Percentiles rank a stretch among this genome's conserved stretches.
Evolutionary conservation across 2,888 invertebrate species (phyloP).

Genomic region (Chironomus tentans): DNA sequence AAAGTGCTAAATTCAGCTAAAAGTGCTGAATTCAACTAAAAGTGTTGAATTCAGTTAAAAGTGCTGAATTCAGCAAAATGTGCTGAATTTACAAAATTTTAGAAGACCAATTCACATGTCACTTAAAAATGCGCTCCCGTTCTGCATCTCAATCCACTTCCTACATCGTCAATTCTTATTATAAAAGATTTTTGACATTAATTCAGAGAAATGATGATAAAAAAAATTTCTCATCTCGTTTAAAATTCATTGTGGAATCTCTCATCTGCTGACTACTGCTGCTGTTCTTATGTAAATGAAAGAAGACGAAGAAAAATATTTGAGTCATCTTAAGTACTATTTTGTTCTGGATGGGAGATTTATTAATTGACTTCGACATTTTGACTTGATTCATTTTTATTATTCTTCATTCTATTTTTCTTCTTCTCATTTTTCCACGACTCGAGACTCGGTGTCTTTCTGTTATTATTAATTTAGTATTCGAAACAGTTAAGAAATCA

Average conservation of each 20-base stretch:
- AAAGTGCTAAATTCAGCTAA: too few species aligned
- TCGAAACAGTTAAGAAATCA: not conserved
- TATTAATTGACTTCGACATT: constrained; percentile 16
- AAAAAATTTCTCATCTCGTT: not conserved
- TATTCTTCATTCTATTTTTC: not conserved
- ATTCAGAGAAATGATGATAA: not conserved
- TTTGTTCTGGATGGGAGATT: constrained; percentile 23
- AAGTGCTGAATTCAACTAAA: too few species aligned
- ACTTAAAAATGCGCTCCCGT: too few species aligned
- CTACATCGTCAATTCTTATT: not conserved
- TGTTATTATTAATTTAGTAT: not conserved
- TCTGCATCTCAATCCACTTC: too few species aligned
- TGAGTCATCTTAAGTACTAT: not conserved
- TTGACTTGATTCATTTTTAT: not conserved
- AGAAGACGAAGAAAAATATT: not conserved
- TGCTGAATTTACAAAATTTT: too few species aligned
- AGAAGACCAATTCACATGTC: too few species aligned
- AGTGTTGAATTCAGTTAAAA: too few species aligned
- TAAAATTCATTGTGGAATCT: not conserved
- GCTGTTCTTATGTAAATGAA: not conserved
- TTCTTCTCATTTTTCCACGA: not conserved
- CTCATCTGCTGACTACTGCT: not conserved
- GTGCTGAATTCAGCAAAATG: too few species aligned
- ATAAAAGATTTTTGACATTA: not conserved
- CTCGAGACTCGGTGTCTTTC: too few species aligned